phyloP scores from a whole-genome alignment of 2,888 invertebrate species.

The Bembecia ichneumoniformis region DNA sequence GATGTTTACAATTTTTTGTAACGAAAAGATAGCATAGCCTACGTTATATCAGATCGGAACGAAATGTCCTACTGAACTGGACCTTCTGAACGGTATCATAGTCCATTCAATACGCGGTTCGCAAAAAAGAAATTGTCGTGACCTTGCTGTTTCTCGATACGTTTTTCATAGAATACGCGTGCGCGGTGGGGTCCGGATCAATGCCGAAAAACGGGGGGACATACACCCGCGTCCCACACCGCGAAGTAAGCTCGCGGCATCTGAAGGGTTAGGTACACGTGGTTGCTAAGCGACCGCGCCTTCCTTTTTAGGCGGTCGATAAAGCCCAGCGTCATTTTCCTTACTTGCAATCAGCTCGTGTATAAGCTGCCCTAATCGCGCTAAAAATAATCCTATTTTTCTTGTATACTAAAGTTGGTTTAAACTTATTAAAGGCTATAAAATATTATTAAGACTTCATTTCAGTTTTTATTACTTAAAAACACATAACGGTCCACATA shows the following conservation, averaged over 20 bases:
- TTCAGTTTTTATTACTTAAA: too few relatives aligned
- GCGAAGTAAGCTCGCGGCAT: constrained; percentile 65
- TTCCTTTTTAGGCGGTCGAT: constrained; percentile 51
- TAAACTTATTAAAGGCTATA: too few relatives aligned
- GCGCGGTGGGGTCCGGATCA: constrained; percentile 62
- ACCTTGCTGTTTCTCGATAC: constrained; percentile 64
- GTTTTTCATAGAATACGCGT: constrained; percentile 67
- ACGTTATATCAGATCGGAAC: background rate
- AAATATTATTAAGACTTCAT: too few relatives aligned
- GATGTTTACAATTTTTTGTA: too few relatives aligned
- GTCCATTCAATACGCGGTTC: constrained; percentile 66
- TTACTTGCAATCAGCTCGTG: constrained; percentile 37
- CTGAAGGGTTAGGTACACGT: constrained; percentile 60
- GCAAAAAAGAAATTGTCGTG: constrained; percentile 67
- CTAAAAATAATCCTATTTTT: too few relatives aligned
- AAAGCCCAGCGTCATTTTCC: constrained; percentile 54
- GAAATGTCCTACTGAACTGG: constrained; percentile 41
- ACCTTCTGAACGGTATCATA: constrained; percentile 49
- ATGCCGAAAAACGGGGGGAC: constrained; percentile 66
- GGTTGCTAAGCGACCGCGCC: constrained; percentile 62
- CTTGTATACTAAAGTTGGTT: too few relatives aligned
- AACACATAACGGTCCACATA: too few relatives aligned
- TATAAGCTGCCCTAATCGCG: too few relatives aligned
- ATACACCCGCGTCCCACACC: constrained; percentile 28
- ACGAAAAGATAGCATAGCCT: background rate